A percentile compares a stretch with the other conserved stretches of the same genome.
These are phyloP conservation scores for Ophioninae sp. DNA, from an alignment of 2,888 invertebrate species.

Conservation along the genomic window DNA sequence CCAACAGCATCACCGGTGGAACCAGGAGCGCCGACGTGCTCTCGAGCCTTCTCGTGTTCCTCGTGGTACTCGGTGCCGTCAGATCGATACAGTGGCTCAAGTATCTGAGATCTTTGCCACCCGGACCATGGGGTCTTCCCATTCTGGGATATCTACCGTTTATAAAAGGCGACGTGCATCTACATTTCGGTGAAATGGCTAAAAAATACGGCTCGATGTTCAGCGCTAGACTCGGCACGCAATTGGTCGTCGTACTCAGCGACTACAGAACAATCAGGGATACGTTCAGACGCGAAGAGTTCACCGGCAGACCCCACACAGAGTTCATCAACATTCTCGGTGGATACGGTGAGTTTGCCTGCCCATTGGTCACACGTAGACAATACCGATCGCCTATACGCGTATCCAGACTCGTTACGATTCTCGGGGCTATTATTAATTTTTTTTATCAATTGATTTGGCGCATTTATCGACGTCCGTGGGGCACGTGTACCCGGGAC, in stretches of 20 bases:
- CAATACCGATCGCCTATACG: not conserved
- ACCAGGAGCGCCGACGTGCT: constrained; percentile 67
- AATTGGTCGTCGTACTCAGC: constrained; percentile 92
- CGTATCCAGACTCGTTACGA: not conserved
- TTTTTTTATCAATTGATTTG: constrained; percentile 12
- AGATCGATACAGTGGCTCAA: constrained; percentile 78
- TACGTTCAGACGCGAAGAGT: constrained; percentile 92
- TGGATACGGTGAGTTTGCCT: constrained; percentile 89
- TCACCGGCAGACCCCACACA: constrained; percentile 93
- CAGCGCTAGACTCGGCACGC: constrained; percentile 90
- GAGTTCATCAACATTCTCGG: constrained; percentile 93
- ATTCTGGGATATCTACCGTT: constrained; percentile 92
- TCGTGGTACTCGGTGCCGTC: constrained; percentile 80
- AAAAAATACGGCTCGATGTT: constrained; percentile 91
- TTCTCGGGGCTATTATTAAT: not conserved
- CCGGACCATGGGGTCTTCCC: constrained; percentile 94
- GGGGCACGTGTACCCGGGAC: constrained; percentile 10
- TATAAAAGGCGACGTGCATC: constrained; percentile 88
- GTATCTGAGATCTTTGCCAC: constrained; percentile 85
- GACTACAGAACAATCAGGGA: constrained; percentile 93
- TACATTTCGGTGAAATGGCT: constrained; percentile 89
- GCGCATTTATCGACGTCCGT: constrained; percentile 1
- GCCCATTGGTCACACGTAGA: not conserved
- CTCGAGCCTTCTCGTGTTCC: constrained; percentile 81
- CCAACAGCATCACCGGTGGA: constrained; percentile 54